Conservation (phyloP, 2,113 vertebrate species). For the Clupea harengus region DNA sequence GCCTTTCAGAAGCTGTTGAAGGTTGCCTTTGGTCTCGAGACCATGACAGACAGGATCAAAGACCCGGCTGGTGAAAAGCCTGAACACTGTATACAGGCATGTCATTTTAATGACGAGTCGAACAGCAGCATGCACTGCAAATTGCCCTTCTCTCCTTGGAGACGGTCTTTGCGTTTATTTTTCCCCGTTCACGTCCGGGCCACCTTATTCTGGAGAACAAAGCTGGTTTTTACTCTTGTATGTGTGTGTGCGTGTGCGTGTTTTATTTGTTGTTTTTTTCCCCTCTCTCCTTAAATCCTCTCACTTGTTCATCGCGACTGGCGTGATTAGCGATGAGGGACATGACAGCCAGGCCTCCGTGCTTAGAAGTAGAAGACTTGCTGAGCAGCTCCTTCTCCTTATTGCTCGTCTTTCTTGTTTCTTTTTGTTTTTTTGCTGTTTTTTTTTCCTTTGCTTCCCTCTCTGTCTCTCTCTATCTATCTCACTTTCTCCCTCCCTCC, state of each 20-base stretch:
- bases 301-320: background rate
- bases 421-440: background rate
- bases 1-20: background rate
- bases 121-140: background rate
- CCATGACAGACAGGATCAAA: constrained; percentile 8
- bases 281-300: background rate
- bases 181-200: background rate
- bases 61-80: background rate
- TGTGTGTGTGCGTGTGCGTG: background rate
- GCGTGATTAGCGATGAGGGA: background rate
- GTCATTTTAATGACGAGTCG: background rate
- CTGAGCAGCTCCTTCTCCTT: background rate
- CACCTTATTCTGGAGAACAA: background rate
- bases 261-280: background rate
- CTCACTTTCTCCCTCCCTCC: constrained; percentile 20
- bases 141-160: background rate
- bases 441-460: background rate
- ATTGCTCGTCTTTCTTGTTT: background rate
- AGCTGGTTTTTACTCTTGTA: background rate
- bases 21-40: constrained; percentile 8
- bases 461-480: constrained; percentile 26
- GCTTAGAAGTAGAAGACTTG: background rate
- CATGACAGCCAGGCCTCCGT: background rate
- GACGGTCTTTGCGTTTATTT: background rate
- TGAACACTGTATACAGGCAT: background rate